Evolutionary conservation across 2,888 invertebrate genomes (phyloP).

Genomic region (Pycnomerus fuliginosus): DNA sequence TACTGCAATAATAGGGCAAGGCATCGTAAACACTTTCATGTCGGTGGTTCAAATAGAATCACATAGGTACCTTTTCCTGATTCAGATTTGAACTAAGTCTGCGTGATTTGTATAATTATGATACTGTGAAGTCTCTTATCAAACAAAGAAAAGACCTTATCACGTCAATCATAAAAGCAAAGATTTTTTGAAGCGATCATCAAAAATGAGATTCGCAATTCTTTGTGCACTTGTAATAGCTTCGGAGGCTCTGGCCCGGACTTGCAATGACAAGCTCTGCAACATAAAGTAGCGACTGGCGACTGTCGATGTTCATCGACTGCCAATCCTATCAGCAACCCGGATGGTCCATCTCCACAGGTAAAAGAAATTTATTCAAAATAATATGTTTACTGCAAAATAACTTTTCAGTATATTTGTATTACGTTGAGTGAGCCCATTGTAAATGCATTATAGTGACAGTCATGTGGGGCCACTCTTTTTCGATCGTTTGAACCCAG

Average conservation of each 20-base stretch:
- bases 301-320: constrained; percentile 11
- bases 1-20: too few relatives aligned
- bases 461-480: constrained; percentile 58
- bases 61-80: too few relatives aligned
- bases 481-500: constrained; percentile 60
- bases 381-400: neutral
- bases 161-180: neutral
- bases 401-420: constrained; percentile 52
- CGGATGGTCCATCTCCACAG: constrained; percentile 6
- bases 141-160: constrained; percentile 3
- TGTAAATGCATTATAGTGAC: constrained; percentile 55
- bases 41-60: too few relatives aligned
- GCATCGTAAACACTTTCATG: too few relatives aligned
- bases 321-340: constrained; percentile 6
- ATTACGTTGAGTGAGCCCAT: constrained; percentile 69
- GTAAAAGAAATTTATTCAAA: constrained; percentile 1
- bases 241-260: constrained; percentile 1
- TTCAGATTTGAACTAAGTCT: too few relatives aligned
- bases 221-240: neutral
- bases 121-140: too few relatives aligned
- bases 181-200: constrained; percentile 1
- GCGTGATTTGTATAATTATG: too few relatives aligned
- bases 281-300: constrained; percentile 4
- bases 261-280: neutral
- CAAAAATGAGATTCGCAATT: constrained; percentile 1